Conservation (phyloP, 2,113 vertebrate genomes). For the Terrapene triunguis region DNA sequence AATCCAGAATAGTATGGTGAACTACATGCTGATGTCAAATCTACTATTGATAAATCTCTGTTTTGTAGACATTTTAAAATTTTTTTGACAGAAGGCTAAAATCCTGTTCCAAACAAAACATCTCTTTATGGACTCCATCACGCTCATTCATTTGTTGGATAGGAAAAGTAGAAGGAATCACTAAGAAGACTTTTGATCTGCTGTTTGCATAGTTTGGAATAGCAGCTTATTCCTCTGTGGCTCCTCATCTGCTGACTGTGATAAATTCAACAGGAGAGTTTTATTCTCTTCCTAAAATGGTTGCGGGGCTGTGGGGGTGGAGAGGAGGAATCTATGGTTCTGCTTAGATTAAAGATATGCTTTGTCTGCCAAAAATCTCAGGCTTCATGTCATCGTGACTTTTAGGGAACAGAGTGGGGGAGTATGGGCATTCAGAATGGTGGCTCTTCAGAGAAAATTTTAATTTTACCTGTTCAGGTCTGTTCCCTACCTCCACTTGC, state of each 20-base stretch:
- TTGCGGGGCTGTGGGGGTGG: background rate
- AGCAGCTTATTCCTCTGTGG: constrained; percentile 14
- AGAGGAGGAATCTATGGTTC: background rate
- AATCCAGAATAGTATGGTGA: background rate
- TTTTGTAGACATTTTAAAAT: too few relatives aligned
- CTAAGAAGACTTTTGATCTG: background rate
- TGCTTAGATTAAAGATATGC: constrained; percentile 16
- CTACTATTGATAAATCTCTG: too few relatives aligned
- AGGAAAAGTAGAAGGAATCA: background rate
- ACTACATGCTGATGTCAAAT: background rate
- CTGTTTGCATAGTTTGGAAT: background rate
- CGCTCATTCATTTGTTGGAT: background rate
- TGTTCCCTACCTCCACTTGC: background rate
- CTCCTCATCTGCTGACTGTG: constrained; percentile 66
- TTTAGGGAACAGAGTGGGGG: background rate
- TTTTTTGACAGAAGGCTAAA: background rate
- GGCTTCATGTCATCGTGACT: background rate
- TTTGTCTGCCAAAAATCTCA: background rate
- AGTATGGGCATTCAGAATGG: background rate
- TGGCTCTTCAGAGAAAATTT: constrained; percentile 3
- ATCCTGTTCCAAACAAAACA: background rate
- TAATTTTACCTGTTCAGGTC: background rate
- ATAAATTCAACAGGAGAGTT: constrained; percentile 9
- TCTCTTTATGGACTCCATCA: background rate
- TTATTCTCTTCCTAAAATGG: background rate